These are phyloP conservation scores for Pollachius pollachius DNA, from an alignment of 2,113 vertebrate genomes.

Conservation along the genomic window DNA sequence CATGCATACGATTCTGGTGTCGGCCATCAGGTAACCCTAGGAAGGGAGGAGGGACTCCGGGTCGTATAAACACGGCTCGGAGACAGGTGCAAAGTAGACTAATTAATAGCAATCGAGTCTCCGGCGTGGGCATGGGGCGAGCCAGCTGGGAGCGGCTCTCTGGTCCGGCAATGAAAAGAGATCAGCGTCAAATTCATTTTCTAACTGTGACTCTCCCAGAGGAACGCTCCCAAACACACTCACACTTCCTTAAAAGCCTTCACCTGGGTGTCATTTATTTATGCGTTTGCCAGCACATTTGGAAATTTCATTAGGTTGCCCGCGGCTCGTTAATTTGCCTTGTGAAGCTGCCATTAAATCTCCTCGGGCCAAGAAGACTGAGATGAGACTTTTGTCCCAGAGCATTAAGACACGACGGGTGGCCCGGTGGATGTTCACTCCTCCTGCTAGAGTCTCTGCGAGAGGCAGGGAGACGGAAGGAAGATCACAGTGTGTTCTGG, in stretches of 20 bases:
- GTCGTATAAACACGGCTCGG: slow-evolving; percentile 61
- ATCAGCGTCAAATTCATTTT: slow-evolving; percentile 71
- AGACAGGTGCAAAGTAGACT: slow-evolving; percentile 69
- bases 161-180: slow-evolving; percentile 75
- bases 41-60: slow-evolving; percentile 54
- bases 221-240: slow-evolving; percentile 64
- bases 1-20: slow-evolving; percentile 65
- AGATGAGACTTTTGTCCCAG: slow-evolving; percentile 70
- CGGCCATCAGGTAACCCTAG: slow-evolving; percentile 46
- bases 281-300: slow-evolving; percentile 72
- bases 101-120: slow-evolving; percentile 75
- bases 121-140: slow-evolving; percentile 57
- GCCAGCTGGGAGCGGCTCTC: slow-evolving; percentile 58
- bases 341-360: slow-evolving; percentile 73
- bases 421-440: slow-evolving; percentile 51
- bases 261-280: slow-evolving; percentile 72
- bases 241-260: slow-evolving; percentile 67
- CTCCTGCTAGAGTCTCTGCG: slow-evolving; percentile 39
- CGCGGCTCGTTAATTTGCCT: slow-evolving; percentile 78
- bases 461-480: slow-evolving; percentile 35
- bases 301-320: slow-evolving; percentile 75
- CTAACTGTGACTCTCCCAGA: slow-evolving; percentile 61
- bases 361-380: slow-evolving; percentile 61
- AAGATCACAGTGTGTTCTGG: slow-evolving; percentile 12
- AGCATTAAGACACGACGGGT: slow-evolving; percentile 65